These are phyloP conservation scores for Bufo gargarizans DNA, from an alignment of 2,113 vertebrate species.

Conservation along the genomic window DNA sequence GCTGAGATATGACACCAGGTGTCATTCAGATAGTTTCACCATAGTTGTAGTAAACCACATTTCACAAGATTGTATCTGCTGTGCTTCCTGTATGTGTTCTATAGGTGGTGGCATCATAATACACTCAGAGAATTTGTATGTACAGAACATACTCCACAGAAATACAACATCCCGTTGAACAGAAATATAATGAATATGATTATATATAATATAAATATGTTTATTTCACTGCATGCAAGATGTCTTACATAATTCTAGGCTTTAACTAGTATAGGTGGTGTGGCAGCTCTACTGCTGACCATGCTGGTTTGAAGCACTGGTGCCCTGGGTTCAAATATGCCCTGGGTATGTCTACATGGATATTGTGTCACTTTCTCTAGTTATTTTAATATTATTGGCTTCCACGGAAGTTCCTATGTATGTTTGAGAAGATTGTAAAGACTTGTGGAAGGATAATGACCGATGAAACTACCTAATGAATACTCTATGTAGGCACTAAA, in stretches of 20 bases:
- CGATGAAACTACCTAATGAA: neutral
- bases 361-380: neutral
- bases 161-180: neutral
- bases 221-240: neutral
- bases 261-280: too few relatives aligned
- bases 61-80: neutral
- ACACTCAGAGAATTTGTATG: neutral
- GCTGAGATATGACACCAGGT: neutral
- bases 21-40: neutral
- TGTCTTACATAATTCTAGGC: too few relatives aligned
- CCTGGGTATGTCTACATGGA: neutral
- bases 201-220: neutral
- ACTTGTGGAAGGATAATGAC: neutral
- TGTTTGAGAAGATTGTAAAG: neutral
- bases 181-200: neutral
- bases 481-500: neutral
- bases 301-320: too few relatives aligned
- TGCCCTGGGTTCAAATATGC: neutral
- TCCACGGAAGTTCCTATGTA: neutral
- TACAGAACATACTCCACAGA: neutral
- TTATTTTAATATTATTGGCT: neutral
- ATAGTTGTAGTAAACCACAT: neutral
- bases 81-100: neutral
- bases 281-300: too few relatives aligned
- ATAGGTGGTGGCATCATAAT: neutral